Evolutionary conservation across 2,113 vertebrate genomes (phyloP).

Genomic region (Spea bombifrons): DNA sequence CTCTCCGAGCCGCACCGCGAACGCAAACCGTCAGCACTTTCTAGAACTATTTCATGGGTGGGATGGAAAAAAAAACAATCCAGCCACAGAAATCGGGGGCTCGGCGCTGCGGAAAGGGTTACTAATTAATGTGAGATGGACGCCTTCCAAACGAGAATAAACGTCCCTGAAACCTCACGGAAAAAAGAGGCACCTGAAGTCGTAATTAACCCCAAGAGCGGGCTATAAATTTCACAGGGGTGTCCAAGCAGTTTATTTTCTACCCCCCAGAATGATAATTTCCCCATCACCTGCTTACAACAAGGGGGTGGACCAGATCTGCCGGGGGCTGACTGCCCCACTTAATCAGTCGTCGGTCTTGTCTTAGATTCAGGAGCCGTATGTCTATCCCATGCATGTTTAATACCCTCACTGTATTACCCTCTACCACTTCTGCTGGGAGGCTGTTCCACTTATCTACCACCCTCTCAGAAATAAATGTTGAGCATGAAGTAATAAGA

Average conservation of each 20-base stretch:
- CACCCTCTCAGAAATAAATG: too few species aligned
- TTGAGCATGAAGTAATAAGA: too few species aligned
- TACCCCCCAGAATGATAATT: neutral
- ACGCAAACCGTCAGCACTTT: too few species aligned
- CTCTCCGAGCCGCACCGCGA: neutral
- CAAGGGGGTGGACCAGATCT: too few species aligned
- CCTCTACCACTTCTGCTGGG: too few species aligned
- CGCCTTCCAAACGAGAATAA: neutral
- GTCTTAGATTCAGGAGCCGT: too few species aligned
- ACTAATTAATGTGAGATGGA: neutral
- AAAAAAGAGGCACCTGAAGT: constrained; percentile 20
- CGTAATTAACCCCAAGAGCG: neutral
- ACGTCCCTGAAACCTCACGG: constrained; percentile 19
- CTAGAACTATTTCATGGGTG: too few species aligned
- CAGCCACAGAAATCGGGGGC: neutral
- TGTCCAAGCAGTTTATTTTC: neutral
- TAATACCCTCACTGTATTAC: too few species aligned
- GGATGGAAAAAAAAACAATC: neutral
- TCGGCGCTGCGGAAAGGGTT: neutral
- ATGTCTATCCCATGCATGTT: too few species aligned
- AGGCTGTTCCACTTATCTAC: too few species aligned
- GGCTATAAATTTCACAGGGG: neutral
- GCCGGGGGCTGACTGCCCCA: too few species aligned
- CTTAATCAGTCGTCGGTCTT: too few species aligned
- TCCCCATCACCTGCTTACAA: neutral